Conservation (phyloP, 2,797 vertebrate genomes). For the Paedocypris micromegethes region DNA sequence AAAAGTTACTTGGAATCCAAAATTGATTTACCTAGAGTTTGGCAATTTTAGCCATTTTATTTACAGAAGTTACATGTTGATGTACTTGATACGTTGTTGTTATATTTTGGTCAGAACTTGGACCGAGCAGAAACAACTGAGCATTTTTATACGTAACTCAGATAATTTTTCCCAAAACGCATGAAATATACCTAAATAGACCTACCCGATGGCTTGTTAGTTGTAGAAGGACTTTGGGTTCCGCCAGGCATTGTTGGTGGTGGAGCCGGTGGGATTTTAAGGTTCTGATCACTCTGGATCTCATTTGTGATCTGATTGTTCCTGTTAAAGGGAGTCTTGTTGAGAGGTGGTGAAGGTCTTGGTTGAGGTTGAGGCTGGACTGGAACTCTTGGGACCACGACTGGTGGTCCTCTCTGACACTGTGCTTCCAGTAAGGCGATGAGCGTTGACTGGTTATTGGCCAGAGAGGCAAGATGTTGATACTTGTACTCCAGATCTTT, state of each 20-base stretch:
- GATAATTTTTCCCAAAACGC: not conserved
- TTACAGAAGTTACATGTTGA: too few relatives aligned
- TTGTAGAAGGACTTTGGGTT: slow-evolving; percentile 84
- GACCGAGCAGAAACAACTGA: too few relatives aligned
- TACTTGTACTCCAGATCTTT: slow-evolving; percentile 97
- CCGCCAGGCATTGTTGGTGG: slow-evolving; percentile 87
- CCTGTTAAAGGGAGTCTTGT: slow-evolving; percentile 75
- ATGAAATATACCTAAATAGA: slow-evolving; percentile 43
- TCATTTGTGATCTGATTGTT: slow-evolving; percentile 94
- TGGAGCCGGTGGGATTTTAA: slow-evolving; percentile 78
- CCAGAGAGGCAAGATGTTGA: slow-evolving; percentile 86
- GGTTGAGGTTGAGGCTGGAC: slow-evolving; percentile 56
- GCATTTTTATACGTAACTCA: too few relatives aligned
- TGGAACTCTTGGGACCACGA: slow-evolving; percentile 62
- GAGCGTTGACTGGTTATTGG: slow-evolving; percentile 87
- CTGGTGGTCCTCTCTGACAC: slow-evolving; percentile 74
- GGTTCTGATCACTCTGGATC: slow-evolving; percentile 92
- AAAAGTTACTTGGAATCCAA: too few relatives aligned
- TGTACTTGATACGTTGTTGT: too few relatives aligned
- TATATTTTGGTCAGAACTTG: too few relatives aligned
- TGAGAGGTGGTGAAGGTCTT: slow-evolving; percentile 63
- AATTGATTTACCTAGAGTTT: too few relatives aligned
- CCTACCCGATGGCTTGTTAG: slow-evolving; percentile 93
- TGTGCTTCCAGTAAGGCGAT: slow-evolving; percentile 88
- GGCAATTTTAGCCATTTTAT: too few relatives aligned